Evolutionary conservation across 2,113 vertebrate species (phyloP), one percentile per base, ranked within the genome.

Genomic region (Gnathonemus longibarbis): DNA sequence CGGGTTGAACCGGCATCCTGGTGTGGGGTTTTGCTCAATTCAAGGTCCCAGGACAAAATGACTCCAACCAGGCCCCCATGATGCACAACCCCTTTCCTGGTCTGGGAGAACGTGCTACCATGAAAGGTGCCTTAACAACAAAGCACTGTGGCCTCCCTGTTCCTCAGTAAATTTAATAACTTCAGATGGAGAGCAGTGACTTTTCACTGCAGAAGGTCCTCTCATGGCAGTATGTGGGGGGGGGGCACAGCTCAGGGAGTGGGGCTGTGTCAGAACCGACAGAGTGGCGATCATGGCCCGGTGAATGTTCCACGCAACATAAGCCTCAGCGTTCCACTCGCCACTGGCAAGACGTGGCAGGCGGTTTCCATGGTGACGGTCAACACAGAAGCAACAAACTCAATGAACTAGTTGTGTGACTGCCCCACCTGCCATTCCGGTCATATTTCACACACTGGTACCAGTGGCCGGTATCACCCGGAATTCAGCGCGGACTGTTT

Each of bases 401-500:
- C 17, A 87, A 87, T 19, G 10, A 88, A 66, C 35, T 11, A 89
- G 91, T 88, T 46, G 89, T 88, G 91, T n/a, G 21, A 27, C 21
- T 66, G 58, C 39, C 21, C 49, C 19, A 42, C 56, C 35, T 42
- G 35, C 19, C 53, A 62, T 88, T 88, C 49, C 53, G 42, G 19
- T 46, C 87, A 88, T 88, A 62, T 62, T 62, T 88, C 52, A 48
- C 46, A 58, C 31, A 2, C 27, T 10, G 31, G 35, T 88, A 58
- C 45, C 39, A 58, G 46, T 52, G 52, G 27, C 87, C 19, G 19
- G 53, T 21, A 39, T 27, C 53, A 39, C 31, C 4, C 5, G 53
- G 52, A 62, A 39, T 88, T 66, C 8, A 39, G 10, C 24, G 15
- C 15, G 21, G 8, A 45, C 21, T 84, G 39, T 9, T 83, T 53